Evolutionary conservation across 2,797 vertebrate species (phyloP), one percentile per base, ranked within the genome.

Genomic region (Cirrhinus mrigala): DNA sequence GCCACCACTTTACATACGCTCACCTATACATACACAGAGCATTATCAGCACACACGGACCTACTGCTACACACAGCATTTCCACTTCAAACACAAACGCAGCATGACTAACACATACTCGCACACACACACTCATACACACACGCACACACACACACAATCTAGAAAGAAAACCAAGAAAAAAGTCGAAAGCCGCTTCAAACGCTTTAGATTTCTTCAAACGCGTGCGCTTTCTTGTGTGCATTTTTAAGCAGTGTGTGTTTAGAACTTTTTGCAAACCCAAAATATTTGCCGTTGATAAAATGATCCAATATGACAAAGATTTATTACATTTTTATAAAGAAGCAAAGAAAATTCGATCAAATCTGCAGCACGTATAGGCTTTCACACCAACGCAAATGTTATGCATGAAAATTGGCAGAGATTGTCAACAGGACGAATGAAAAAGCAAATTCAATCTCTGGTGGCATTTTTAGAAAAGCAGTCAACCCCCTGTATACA

Each of bases 1-100:
- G 1, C 6, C 3, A 22, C 68, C 44, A 75, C 58, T 37, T 64
- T 62, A 33, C 27, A 75, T 82, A 24, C 40, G 27, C 81, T 73
- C 52, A 52, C 56, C 44, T 71, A 66, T 16, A 83, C 44, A 56
- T 56, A 44, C 33, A 46, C 15, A 15, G 24, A 52, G 18, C 37
- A 62, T 24, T 27, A 83, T 58, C 56, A 76, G 33, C 66, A 74
- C 27, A 76, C 83, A 71, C 20, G 3, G 29, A 76, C 66, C 78
- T 52, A 78, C 70, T 20, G 22, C 37, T 64, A 20, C 84, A 56
- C 84, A 71, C 75, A 60, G 56, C 44, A 80, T 85, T 80, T 80
- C 40, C 83, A 85, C 54, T 74, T 85, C 77, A 85, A 79, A 79
- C 76, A 50, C 75, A 71, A 68, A 84, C 75, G 48, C 50, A 62